Evolutionary conservation across 2,888 invertebrate genomes (phyloP).

Genomic region (Dynastes maya): DNA sequence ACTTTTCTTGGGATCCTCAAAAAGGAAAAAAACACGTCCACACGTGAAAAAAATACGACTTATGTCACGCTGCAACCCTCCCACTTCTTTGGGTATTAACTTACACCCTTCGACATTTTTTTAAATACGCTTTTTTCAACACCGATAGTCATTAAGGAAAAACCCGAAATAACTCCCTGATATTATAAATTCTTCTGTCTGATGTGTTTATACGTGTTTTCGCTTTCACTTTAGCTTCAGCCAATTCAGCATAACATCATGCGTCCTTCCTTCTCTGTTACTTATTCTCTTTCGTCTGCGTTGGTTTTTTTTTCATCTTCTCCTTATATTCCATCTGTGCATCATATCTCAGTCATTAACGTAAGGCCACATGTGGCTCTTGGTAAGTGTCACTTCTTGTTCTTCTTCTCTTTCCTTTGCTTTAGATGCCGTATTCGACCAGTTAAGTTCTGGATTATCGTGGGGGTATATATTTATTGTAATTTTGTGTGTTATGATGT

Average conservation of each 20-base stretch:
- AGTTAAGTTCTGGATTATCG: not conserved
- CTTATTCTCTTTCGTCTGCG: not conserved
- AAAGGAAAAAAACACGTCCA: not conserved
- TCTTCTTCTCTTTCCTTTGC: no score
- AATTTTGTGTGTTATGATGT: no score
- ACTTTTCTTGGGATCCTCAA: no score
- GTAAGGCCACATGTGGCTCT: conserved; percentile 66
- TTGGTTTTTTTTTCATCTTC: conserved; percentile 36
- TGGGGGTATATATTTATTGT: no score
- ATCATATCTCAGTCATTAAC: conserved; percentile 65
- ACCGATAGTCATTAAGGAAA: conserved; percentile 43
- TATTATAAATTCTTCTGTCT: not conserved
- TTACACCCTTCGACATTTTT: conserved; percentile 42
- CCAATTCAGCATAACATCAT: not conserved
- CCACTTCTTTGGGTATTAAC: conserved; percentile 22
- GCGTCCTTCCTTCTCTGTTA: no score
- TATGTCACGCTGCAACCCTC: not conserved
- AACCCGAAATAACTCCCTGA: conserved; percentile 47
- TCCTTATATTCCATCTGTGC: conserved; percentile 43
- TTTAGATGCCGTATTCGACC: not conserved
- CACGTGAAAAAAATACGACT: conserved; percentile 4
- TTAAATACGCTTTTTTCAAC: conserved; percentile 23
- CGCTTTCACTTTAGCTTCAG: no score
- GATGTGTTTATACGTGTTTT: no score
- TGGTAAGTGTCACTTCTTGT: conserved; percentile 57